These are phyloP conservation scores for Eira barbara DNA, from an alignment of 2,113 vertebrate species.

Conservation along the genomic window DNA sequence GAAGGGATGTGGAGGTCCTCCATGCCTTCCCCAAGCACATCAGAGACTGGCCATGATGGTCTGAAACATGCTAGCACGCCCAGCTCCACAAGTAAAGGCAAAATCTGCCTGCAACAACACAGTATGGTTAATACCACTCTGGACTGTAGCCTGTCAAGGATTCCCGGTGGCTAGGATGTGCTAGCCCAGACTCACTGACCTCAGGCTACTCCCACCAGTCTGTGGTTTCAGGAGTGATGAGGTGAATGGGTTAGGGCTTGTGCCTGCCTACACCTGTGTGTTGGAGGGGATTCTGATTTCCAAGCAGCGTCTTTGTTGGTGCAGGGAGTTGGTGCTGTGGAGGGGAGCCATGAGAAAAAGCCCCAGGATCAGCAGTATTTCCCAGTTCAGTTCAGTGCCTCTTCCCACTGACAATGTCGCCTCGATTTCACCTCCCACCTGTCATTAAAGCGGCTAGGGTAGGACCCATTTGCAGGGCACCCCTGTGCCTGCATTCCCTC, in stretches of 20 bases:
- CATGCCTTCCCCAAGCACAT: neutral
- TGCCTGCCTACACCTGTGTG: neutral
- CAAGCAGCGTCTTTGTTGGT: neutral
- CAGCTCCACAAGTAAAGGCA: neutral
- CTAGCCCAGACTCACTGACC: neutral
- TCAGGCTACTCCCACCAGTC: neutral
- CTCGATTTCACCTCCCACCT: neutral
- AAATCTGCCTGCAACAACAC: neutral
- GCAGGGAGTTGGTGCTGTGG: neutral
- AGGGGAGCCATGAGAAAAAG: neutral
- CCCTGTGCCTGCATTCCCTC: slow-evolving; percentile 53
- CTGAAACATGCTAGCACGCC: neutral
- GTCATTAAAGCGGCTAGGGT: neutral
- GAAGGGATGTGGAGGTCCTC: neutral
- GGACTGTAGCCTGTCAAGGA: neutral
- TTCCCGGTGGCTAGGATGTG: neutral
- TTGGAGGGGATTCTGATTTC: neutral
- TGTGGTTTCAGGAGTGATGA: neutral
- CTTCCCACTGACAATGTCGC: neutral
- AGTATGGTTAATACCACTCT: neutral
- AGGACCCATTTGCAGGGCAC: neutral
- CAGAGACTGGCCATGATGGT: neutral
- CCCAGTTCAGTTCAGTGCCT: neutral
- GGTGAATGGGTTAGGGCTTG: neutral
- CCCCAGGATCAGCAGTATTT: neutral